Percentiles rank a stretch among this genome's conserved stretches.
These are phyloP conservation scores for Clarias laeviceps DNA, from an alignment of 2,797 vertebrate genomes.

Conservation along the genomic window DNA sequence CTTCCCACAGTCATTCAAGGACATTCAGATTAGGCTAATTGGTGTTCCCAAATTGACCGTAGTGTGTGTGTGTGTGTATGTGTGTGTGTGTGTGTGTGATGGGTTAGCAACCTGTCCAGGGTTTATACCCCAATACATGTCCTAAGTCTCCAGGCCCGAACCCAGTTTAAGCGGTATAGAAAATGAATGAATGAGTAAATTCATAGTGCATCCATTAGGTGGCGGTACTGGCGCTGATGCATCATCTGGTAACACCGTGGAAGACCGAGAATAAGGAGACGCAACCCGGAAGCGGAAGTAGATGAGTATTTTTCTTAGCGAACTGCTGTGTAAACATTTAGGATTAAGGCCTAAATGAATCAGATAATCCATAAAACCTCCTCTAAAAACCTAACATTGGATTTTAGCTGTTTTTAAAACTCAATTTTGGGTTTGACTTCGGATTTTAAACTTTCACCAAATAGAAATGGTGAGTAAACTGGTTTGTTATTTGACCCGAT, in stretches of 20 bases:
- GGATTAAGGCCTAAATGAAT: neutral
- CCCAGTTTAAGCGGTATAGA: no score
- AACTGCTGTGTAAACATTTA: neutral
- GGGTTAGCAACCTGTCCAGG: no score
- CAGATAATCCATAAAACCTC: neutral
- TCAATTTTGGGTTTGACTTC: neutral
- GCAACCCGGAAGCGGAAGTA: slow-evolving; percentile 5
- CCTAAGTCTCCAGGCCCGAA: no score
- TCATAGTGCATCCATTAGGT: neutral
- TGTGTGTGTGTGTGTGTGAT: no score
- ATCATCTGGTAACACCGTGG: no score
- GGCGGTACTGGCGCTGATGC: neutral
- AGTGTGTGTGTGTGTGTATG: no score
- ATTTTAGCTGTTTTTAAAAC: neutral
- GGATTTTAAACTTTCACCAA: neutral
- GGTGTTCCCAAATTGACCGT: no score
- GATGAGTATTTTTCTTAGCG: neutral
- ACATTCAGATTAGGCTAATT: no score
- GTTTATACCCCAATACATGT: no score
- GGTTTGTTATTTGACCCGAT: neutral
- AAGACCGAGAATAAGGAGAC: neutral
- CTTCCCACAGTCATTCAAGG: no score
- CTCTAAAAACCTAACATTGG: neutral
- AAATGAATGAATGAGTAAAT: neutral
- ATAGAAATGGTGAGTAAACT: slow-evolving; percentile 11